phyloP scores from a whole-genome alignment of 2,113 vertebrate species.

The Dromaius novaehollandiae region DNA sequence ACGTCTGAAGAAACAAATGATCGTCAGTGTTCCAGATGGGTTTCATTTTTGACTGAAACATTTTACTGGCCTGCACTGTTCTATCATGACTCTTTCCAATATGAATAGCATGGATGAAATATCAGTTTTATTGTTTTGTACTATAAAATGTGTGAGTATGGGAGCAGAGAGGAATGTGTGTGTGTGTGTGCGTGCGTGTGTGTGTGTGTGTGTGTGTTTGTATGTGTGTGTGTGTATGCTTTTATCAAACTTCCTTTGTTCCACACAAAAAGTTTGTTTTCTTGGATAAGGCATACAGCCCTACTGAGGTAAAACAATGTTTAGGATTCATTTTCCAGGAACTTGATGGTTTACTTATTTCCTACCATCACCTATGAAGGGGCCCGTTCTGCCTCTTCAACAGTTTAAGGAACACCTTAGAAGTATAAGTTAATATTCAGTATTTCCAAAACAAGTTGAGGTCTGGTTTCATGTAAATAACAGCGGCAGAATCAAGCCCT shows the following conservation, averaged over 20 bases:
- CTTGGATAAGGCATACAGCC: neutral
- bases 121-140: neutral
- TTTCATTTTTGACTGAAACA: slow-evolving; percentile 18
- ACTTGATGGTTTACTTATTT: neutral
- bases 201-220: neutral
- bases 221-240: neutral
- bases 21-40: neutral
- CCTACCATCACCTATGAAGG: neutral
- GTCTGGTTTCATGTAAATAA: neutral
- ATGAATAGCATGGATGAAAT: neutral
- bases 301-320: neutral
- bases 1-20: neutral
- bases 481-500: neutral
- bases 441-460: neutral
- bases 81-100: neutral
- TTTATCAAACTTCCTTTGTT: slow-evolving; percentile 16
- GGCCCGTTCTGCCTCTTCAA: neutral
- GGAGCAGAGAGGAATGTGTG: slow-evolving; percentile 1
- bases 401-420: neutral
- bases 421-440: neutral
- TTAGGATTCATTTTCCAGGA: neutral
- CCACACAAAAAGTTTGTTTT: neutral
- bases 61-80: neutral
- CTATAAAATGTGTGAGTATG: slow-evolving; percentile 36
- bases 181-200: neutral